Evolutionary conservation across 2,888 invertebrate species (phyloP).

Genomic region (Lithophane leautieri): DNA sequence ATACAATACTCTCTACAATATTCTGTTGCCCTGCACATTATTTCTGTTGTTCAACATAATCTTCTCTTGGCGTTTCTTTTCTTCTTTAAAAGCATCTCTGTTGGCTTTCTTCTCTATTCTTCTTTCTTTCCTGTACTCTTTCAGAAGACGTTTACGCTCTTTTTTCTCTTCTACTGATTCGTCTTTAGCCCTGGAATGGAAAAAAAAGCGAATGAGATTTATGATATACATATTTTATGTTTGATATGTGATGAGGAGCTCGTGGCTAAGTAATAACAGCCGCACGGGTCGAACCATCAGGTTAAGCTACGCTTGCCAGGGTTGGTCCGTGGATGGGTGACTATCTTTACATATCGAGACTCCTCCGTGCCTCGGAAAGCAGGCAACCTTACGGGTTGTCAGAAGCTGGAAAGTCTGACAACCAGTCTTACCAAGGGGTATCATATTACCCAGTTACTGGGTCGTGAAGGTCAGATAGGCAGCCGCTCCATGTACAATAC

Average conservation of each 20-base stretch:
- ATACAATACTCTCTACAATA: slow-evolving; percentile 81
- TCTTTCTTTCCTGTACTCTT: slow-evolving; percentile 94
- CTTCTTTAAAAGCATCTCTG: slow-evolving; percentile 95
- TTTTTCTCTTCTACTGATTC: slow-evolving; percentile 95
- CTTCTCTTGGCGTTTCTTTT: slow-evolving; percentile 95
- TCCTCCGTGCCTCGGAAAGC: too few species aligned
- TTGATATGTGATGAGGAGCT: not conserved
- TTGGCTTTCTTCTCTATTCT: slow-evolving; percentile 96
- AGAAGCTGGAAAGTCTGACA: too few species aligned
- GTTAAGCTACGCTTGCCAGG: too few species aligned
- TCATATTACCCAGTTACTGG: too few species aligned
- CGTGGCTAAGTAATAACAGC: too few species aligned
- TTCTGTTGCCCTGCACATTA: slow-evolving; percentile 93
- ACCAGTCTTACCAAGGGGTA: too few species aligned
- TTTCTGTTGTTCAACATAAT: slow-evolving; percentile 94
- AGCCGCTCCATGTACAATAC: too few species aligned
- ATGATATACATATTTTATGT: not conserved
- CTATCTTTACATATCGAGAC: too few species aligned
- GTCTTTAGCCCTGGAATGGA: slow-evolving; percentile 91
- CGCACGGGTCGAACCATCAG: too few species aligned
- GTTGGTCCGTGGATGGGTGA: too few species aligned
- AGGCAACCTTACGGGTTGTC: too few species aligned
- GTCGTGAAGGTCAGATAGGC: too few species aligned
- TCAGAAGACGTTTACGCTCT: slow-evolving; percentile 94
- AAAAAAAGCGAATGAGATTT: not conserved